A percentile compares a stretch with the other conserved stretches of the same genome.
Conservation (phyloP, 2,888 invertebrate genomes). For the Xanthia togata region DNA sequence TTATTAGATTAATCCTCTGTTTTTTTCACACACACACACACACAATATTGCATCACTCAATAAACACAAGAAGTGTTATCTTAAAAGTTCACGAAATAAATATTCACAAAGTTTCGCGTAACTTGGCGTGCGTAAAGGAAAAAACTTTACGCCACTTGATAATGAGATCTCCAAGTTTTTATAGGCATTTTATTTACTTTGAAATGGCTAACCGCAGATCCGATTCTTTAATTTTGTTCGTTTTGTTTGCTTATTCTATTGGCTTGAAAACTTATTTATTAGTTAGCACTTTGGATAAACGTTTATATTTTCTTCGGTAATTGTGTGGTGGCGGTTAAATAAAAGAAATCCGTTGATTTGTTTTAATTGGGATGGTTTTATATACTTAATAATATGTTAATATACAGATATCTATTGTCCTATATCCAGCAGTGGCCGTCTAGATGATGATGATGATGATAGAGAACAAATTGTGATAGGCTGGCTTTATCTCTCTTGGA, state of each 20-base stretch:
- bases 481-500: neutral
- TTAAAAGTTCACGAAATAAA: slow-evolving; percentile 65
- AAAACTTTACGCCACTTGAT: slow-evolving; percentile 66
- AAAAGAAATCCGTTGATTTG: neutral
- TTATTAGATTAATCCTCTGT: slow-evolving; percentile 1
- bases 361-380: neutral
- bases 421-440: neutral
- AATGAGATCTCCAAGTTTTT: slow-evolving; percentile 72
- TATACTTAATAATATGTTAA: neutral
- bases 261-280: slow-evolving; percentile 48
- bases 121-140: slow-evolving; percentile 61
- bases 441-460: neutral
- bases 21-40: slow-evolving; percentile 3
- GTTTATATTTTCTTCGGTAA: slow-evolving; percentile 23
- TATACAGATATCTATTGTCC: neutral
- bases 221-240: slow-evolving; percentile 61
- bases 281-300: slow-evolving; percentile 23
- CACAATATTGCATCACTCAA: slow-evolving; percentile 39
- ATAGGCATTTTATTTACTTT: slow-evolving; percentile 71
- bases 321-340: slow-evolving; percentile 1
- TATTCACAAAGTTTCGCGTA: slow-evolving; percentile 64
- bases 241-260: slow-evolving; percentile 57
- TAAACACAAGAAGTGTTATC: slow-evolving; percentile 52
- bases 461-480: neutral
- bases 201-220: slow-evolving; percentile 69